Evolutionary conservation across 2,888 invertebrate genomes (phyloP), one percentile per base, ranked within the genome.

Genomic region (Tanypteryx hageni): DNA sequence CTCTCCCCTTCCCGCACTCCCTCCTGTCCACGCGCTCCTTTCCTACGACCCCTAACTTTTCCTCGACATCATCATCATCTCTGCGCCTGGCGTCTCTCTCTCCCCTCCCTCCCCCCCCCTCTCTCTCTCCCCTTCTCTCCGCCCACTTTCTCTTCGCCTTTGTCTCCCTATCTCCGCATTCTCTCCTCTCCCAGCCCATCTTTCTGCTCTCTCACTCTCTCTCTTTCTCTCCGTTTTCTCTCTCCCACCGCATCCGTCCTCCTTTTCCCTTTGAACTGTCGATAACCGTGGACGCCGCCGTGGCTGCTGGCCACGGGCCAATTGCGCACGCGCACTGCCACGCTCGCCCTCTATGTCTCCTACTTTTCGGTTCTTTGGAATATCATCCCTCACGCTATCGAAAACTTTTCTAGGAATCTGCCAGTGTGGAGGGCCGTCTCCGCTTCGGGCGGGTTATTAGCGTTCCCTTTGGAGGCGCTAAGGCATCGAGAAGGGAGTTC

Each of bases 291-390:
- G 27, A 11, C 27, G 13, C 57, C 85, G 85, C 27, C 85, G n/a
- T 56, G 85, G 18, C 58, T 14, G 14, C 57, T 85, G 85, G 85
- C 58, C 58, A 27, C 13, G n/a, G 27, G 85, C 85, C 85, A 85
- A 85, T 27, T 13, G n/a, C 0, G 58, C 76, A 22, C 76, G 22
- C 76, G 76, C 76, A n/a, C n/a, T n/a, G n/a, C n/a, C n/a, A 76
- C 22, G 8, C 76, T n/a, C 14, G 22, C 22, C 22, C 27, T 59
- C 59, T 16, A 13, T 0, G 3, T 86, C n/a, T 14, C 56, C 18
- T 27, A n/a, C 58, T 58, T 57, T n/a, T 22, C 58, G 0, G 14
- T 59, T 14, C 61, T 59, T 31, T 31, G 61, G 61, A 31, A 61
- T 86, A 59, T 61, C 61, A 31, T 86, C 61, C 86, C 22, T n/a